Conservation (phyloP, 2,113 vertebrate species). For the Boleophthalmus pectinirostris region DNA sequence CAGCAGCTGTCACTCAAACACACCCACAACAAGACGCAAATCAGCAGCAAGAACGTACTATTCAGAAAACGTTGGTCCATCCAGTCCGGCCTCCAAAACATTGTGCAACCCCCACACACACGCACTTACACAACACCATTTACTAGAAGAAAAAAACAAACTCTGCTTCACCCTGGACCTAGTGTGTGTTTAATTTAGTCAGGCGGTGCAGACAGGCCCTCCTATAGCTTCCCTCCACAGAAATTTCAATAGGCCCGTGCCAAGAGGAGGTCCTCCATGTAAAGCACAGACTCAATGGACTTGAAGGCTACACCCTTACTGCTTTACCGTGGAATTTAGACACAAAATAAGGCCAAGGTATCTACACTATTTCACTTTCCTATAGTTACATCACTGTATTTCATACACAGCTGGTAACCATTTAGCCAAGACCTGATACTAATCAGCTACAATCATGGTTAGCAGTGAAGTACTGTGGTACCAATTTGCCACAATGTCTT, state of each 20-base stretch:
- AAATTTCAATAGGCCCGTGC: conserved; percentile 36
- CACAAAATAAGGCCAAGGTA: conserved; percentile 23
- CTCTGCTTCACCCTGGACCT: conserved; percentile 30
- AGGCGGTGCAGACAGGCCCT: conserved; percentile 30
- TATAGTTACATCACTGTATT: conserved; percentile 1
- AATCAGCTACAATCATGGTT: not conserved
- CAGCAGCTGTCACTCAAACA: conserved; percentile 8
- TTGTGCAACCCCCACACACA: conserved; percentile 1
- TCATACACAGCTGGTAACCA: not conserved
- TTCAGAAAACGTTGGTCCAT: conserved; percentile 12
- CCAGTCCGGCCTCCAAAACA: not conserved
- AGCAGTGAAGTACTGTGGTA: not conserved
- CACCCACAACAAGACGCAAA: not conserved
- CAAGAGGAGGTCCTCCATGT: conserved; percentile 42
- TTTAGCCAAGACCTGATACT: not conserved
- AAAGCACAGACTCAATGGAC: conserved; percentile 25
- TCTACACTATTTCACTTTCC: conserved; percentile 14
- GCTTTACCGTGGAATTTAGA: conserved; percentile 31
- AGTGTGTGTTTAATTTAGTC: conserved; percentile 60
- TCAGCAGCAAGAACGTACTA: conserved; percentile 6
- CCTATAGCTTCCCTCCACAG: conserved; percentile 27
- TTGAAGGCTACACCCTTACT: conserved; percentile 46
- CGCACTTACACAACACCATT: conserved; percentile 39
- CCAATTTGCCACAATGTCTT: not conserved
- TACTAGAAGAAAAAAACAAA: conserved; percentile 13